Evolutionary conservation across 2,888 invertebrate genomes (phyloP).

Genomic region (Scaptomyza caliginosa): DNA sequence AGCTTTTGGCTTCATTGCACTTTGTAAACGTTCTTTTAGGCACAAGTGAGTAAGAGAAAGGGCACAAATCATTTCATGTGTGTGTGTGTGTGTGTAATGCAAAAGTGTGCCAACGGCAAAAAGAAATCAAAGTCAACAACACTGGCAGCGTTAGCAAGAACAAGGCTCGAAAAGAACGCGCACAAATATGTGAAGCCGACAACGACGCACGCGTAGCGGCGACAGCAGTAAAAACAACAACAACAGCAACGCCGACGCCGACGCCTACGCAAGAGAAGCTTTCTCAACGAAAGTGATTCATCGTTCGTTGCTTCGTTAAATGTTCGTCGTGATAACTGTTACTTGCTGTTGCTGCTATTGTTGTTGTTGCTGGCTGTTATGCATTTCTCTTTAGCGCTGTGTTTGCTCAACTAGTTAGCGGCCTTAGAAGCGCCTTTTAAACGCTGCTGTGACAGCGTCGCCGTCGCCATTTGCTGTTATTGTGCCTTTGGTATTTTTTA

Average conservation of each 20-base stretch:
- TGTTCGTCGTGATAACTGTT: constrained; percentile 19
- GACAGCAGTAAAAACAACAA: not conserved
- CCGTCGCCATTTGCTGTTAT: constrained; percentile 2
- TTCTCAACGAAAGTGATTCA: constrained; percentile 79
- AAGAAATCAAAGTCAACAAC: constrained; percentile 66
- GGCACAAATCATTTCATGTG: constrained; percentile 3
- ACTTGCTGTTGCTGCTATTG: not conserved
- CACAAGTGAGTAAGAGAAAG: constrained; percentile 38
- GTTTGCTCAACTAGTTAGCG: constrained; percentile 53
- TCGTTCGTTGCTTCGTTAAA: constrained; percentile 36
- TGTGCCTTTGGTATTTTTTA: constrained; percentile 15
- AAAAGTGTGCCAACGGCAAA: constrained; percentile 71
- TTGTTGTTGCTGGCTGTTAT: constrained; percentile 39
- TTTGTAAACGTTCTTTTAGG: constrained; percentile 11
- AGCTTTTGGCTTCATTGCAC: constrained; percentile 1
- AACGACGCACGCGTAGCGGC: constrained; percentile 32
- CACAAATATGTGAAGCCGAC: constrained; percentile 33
- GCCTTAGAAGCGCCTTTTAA: constrained; percentile 14
- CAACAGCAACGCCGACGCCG: not conserved
- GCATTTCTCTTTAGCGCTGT: constrained; percentile 72
- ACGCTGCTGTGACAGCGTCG: constrained; percentile 1
- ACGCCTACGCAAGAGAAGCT: constrained; percentile 70
- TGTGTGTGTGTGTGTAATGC: constrained; percentile 14
- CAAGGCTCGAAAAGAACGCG: constrained; percentile 31
- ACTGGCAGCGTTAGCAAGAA: constrained; percentile 20